Base-by-base conservation (phyloP, 1,140 invertebrate species). In the Drosophila ananassae region DNA sequence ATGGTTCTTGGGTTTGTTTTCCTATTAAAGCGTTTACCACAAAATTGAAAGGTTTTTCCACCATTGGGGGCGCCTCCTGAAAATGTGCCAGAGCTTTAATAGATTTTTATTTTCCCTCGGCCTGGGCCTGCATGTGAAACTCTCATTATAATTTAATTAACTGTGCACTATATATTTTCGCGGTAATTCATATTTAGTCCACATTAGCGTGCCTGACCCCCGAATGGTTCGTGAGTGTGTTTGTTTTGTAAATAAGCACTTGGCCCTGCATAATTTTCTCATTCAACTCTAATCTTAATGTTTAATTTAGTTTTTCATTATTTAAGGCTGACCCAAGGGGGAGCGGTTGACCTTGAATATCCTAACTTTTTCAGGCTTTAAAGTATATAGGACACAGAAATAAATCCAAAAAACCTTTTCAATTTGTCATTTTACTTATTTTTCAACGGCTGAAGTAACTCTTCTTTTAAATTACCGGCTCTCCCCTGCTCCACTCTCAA, bases 221-320 rank as follows among this genome's bases (percentile, higher is more conserved):
- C 54, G 39, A 59, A 21, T 52, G 52, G 17, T 12, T 10, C 41
- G 41, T 44, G 41, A 17, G 41, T 61, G 51, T 89, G 76, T 90
- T 90, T 85, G 78, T 79, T 85, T 90, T 79, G 72, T 82, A 61
- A 90, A 89, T 81, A 79, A 82, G 58, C 56, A 67, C 13, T 46
- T 55, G 78, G 61, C 47, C 47, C 54, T 59, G 87, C 76, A 90
- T 90, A 90, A 90, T 90, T 90, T 82, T 90, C 73, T 54, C 87
- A 90, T 90, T 90, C 63, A 47, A 54, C n/a, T 61, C 37, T 90
- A 82, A 90, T 90, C 87, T 90, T 77, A 90, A 90, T 90, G 85
- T 57, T 58, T 74, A 90, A 85, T 90, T 90, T 90, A 90, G 81
- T 79, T 79, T 90, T 90, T 85, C 81, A 90, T 90, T 90, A 85